phyloP scores from a whole-genome alignment of 53 echinoderm and acorn worm genomes.

The Paracentrotus lividus region DNA sequence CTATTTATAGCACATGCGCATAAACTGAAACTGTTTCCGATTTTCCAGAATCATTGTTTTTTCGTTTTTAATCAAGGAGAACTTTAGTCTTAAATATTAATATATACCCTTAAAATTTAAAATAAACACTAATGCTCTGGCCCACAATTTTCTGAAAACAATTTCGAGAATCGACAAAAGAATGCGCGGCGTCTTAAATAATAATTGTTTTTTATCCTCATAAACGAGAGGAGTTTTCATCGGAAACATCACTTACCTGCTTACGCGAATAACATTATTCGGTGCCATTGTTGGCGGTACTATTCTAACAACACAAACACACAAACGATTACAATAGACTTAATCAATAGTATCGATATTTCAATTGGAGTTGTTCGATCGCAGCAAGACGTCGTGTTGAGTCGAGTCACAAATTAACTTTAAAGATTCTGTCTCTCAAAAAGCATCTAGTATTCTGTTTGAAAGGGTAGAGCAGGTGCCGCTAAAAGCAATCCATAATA shows the following conservation, averaged over 20 bases:
- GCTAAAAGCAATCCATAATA: background rate
- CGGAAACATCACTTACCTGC: background rate
- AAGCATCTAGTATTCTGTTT: background rate
- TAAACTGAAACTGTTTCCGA: background rate
- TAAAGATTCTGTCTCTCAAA: background rate
- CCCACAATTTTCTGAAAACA: too few relatives aligned
- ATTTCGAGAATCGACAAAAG: background rate
- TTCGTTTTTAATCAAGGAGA: too few relatives aligned
- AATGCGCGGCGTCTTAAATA: background rate
- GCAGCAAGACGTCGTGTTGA: background rate
- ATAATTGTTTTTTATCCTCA: background rate
- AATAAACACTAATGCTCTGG: background rate
- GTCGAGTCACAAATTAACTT: background rate
- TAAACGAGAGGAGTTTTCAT: background rate
- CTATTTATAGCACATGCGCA: too few relatives aligned
- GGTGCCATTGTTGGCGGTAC: background rate
- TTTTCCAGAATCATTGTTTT: background rate
- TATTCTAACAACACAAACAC: background rate
- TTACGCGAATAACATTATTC: background rate
- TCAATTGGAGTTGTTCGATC: slow-evolving; percentile 31
- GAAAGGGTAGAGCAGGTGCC: background rate
- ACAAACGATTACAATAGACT: background rate
- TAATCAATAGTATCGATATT: slow-evolving; percentile 36
- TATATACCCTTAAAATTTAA: too few relatives aligned
- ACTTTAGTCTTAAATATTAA: too few relatives aligned